Base-by-base conservation (phyloP, 53 echinoderm and acorn worm species). In the Hippasteria phrygiana region DNA sequence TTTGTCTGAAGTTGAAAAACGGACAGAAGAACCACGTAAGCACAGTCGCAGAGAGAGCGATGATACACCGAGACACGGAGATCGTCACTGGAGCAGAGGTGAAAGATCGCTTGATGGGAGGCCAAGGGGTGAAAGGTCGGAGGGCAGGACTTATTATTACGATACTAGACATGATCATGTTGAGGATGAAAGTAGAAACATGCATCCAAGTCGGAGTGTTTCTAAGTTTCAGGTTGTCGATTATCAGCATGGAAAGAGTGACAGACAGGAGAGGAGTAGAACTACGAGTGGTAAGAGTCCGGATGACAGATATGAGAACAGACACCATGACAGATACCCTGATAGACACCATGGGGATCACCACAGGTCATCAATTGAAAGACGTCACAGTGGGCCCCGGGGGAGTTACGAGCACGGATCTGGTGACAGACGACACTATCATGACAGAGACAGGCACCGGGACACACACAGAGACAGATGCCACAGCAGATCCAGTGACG, bases 211-310 rank as follows among this genome's bases (percentile, higher is more conserved):
- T 24, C 31, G 26, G 45, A 29, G 69, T 50, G 16, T 35, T 20
- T 0, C 13, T 37, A 50, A 38, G 54, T 12, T 50, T 17, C 32
- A 47, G 4, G 85, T 85, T 53, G 69, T 74, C 20, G 88, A 87
- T 59, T 74, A 87, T 43, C 75, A 62, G 31, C 74, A 87, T 13
- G 75, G 88, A 16, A 74, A 67, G 35, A 59, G 75, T 56, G 75
- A 77, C 51, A 77, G 53, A 37, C 51, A 51, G 26, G 32, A 77
- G 32, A 48, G 75, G 8, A 43, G n/a, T n/a, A n/a, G n/a, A n/a
- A n/a, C 16, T 72, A 6, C 16, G 16, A 27, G 16, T 28, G 13
- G 47, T 2, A 74, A 45, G 45, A 5, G 36, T 39, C 16, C 20
- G 2, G 20, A 80, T 62, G 59, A 47, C 2, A 34, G 10, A 26